Evolutionary conservation across 2,113 vertebrate genomes (phyloP).

Genomic region (Bufo gargarizans): DNA sequence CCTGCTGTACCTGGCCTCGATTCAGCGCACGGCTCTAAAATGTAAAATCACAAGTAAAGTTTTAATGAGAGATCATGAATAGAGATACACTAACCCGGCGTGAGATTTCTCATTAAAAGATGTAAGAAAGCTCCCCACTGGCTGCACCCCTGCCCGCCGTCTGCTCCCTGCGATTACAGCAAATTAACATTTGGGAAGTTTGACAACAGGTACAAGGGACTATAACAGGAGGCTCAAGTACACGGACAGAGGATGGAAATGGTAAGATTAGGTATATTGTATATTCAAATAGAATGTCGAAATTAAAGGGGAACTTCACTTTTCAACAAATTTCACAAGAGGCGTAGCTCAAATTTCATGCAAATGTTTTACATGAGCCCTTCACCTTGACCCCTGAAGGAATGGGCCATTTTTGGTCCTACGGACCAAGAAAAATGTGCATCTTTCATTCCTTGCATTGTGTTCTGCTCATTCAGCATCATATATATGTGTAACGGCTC

Average conservation of each 20-base stretch:
- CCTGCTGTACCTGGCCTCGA: slow-evolving; percentile 26
- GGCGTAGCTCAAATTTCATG: no score
- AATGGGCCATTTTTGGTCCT: no score
- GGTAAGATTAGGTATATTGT: no score
- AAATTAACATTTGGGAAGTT: slow-evolving; percentile 7
- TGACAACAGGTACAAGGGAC: slow-evolving; percentile 9
- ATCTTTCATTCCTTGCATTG: no score
- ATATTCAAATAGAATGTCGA: no score
- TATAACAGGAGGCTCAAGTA: neutral
- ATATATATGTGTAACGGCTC: no score
- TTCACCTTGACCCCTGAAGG: no score
- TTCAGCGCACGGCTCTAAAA: neutral
- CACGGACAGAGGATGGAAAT: neutral
- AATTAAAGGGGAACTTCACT: no score
- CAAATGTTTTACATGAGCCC: no score
- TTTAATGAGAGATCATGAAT: slow-evolving; percentile 23
- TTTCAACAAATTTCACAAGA: no score
- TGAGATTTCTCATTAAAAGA: slow-evolving; percentile 39
- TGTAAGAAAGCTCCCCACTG: neutral
- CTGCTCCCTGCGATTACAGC: neutral
- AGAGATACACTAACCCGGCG: neutral
- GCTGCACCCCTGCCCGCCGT: neutral
- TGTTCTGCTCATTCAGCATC: no score
- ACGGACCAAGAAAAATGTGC: no score
- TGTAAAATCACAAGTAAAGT: slow-evolving; percentile 25